These are phyloP conservation scores for Scaptodrosophila lebanonensis DNA, from an alignment of 1,140 invertebrate species.

Conservation along the genomic window DNA sequence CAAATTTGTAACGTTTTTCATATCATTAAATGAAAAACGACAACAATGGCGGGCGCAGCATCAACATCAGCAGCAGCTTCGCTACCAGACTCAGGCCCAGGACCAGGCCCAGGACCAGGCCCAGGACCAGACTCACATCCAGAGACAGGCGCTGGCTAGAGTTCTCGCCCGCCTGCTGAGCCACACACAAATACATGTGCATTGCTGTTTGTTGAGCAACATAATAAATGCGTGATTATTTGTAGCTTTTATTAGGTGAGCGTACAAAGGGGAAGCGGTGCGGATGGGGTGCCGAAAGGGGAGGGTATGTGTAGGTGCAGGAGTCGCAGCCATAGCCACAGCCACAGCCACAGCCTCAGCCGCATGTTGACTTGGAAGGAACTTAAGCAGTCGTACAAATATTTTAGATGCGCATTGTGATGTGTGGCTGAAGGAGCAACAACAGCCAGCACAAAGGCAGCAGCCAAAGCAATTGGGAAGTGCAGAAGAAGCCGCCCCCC, in stretches of 20 bases:
- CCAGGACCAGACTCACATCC: too few relatives aligned
- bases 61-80: too few relatives aligned
- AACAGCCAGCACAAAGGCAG: neutral
- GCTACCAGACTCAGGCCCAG: too few relatives aligned
- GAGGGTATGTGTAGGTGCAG: neutral
- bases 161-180: too few relatives aligned
- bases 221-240: slow-evolving; percentile 67
- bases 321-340: neutral
- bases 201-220: slow-evolving; percentile 29
- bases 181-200: slow-evolving; percentile 1
- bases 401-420: slow-evolving; percentile 2
- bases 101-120: too few relatives aligned
- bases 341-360: too few relatives aligned
- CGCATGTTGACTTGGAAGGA: neutral
- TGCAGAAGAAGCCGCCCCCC: too few relatives aligned
- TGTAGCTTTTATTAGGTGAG: slow-evolving; percentile 64
- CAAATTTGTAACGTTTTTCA: slow-evolving; percentile 32
- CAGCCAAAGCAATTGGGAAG: neutral
- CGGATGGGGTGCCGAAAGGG: neutral
- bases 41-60: slow-evolving; percentile 23
- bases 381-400: slow-evolving; percentile 22
- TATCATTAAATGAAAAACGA: slow-evolving; percentile 24
- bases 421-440: too few relatives aligned
- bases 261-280: slow-evolving; percentile 38
- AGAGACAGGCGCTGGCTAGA: too few relatives aligned